Evolutionary conservation across 1,140 invertebrate species (phyloP).

Genomic region (Scaptomyza hsui): DNA sequence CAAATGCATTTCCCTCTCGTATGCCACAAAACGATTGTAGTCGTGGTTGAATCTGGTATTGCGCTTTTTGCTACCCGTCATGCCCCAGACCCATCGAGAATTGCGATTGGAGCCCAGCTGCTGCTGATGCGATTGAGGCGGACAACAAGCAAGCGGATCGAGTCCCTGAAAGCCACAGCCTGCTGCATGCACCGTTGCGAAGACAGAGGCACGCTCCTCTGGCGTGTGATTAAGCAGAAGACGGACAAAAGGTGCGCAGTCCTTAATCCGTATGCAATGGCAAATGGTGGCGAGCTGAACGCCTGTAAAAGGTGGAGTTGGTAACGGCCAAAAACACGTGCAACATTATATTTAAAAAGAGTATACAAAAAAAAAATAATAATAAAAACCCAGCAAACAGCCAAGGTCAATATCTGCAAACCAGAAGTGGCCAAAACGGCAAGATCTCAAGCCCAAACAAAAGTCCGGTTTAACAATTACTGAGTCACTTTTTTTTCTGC

Average conservation of each 20-base stretch:
- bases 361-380: conserved; percentile 5
- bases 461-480: conserved; percentile 62
- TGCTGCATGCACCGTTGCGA: conserved; percentile 55
- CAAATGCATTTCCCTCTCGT: conserved; percentile 36
- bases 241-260: conserved; percentile 49
- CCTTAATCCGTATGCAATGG: conserved; percentile 60
- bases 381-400: conserved; percentile 5
- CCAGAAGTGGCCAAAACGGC: conserved; percentile 42
- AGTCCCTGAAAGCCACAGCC: conserved; percentile 65
- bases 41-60: background rate
- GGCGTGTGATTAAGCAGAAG: conserved; percentile 53
- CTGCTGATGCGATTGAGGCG: conserved; percentile 25
- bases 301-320: conserved; percentile 34
- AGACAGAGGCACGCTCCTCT: conserved; percentile 56
- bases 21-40: conserved; percentile 8
- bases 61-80: background rate
- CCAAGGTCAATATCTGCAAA: conserved; percentile 49
- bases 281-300: conserved; percentile 35
- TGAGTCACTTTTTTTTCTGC: conserved; percentile 65
- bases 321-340: conserved; percentile 32
- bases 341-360: conserved; percentile 20
- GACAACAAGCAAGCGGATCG: conserved; percentile 68
- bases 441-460: conserved; percentile 26
- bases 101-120: conserved; percentile 41
- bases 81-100: conserved; percentile 60